Evolutionary conservation across 2,113 vertebrate species (phyloP).

Genomic region (Petroica traversi): DNA sequence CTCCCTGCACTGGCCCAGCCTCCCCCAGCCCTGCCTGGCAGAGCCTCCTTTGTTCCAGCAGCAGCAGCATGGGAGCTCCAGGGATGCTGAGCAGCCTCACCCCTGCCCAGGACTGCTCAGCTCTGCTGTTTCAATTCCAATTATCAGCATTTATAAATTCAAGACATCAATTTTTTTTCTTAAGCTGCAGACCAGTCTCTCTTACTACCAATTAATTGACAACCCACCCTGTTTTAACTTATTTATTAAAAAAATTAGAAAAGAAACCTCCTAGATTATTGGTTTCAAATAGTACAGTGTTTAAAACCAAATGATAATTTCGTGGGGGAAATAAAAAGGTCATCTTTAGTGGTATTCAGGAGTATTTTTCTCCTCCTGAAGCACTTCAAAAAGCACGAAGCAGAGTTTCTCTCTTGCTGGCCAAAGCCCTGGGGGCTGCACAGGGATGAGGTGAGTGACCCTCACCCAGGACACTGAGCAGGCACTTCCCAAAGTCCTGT

Average conservation of each 20-base stretch:
- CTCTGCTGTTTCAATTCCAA: neutral
- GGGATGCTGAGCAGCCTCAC: neutral
- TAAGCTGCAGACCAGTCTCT: neutral
- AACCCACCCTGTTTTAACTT: accelerated
- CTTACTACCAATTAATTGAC: neutral
- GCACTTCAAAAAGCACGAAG: neutral
- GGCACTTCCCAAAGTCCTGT: neutral
- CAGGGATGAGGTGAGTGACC: accelerated
- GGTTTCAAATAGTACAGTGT: neutral
- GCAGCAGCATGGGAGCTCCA: neutral
- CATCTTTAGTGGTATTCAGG: neutral
- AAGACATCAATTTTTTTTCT: neutral
- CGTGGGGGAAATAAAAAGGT: too few relatives aligned
- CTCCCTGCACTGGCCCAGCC: neutral
- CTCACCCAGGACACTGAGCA: neutral
- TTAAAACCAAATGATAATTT: neutral
- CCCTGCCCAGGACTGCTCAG: neutral
- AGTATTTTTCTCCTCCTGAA: neutral
- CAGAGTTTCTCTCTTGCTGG: neutral
- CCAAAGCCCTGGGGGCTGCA: accelerated
- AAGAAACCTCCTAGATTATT: neutral
- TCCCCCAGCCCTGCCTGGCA: neutral
- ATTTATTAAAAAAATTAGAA: neutral
- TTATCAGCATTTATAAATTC: neutral
- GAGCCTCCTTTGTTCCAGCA: neutral